phyloP scores from a whole-genome alignment of 2,113 vertebrate species.

The Crypturellus undulatus region DNA sequence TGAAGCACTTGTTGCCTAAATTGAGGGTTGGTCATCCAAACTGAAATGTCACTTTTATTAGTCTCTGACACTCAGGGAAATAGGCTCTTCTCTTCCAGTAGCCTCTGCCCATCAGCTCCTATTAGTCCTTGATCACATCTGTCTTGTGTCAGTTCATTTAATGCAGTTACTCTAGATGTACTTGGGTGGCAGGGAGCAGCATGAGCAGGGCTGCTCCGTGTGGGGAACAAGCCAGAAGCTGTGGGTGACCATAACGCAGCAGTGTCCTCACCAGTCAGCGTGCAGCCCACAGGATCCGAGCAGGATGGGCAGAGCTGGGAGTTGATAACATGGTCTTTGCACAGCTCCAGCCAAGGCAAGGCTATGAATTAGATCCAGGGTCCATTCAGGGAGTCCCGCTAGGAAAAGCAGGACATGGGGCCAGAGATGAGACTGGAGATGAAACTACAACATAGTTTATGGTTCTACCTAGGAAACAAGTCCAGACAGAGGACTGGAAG shows the following conservation, averaged over 20 bases:
- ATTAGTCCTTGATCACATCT: slow-evolving; percentile 21
- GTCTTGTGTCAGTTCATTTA: not conserved
- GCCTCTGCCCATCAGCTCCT: slow-evolving; percentile 42
- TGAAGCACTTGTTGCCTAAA: slow-evolving; percentile 42
- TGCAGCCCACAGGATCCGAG: not conserved
- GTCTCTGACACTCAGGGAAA: slow-evolving; percentile 36
- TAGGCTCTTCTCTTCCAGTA: not conserved
- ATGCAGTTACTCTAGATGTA: not conserved
- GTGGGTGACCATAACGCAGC: not conserved
- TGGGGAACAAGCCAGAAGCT: not conserved
- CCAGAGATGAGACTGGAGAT: not conserved
- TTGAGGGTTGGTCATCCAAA: slow-evolving; percentile 61
- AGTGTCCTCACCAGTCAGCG: not conserved
- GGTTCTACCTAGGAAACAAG: not conserved
- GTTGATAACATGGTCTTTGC: no score
- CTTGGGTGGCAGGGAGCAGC: not conserved
- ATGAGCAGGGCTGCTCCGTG: not conserved
- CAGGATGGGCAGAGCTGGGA: not conserved
- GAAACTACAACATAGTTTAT: not conserved
- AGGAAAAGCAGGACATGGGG: not conserved
- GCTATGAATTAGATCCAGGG: not conserved
- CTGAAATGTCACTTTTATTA: slow-evolving; percentile 63
- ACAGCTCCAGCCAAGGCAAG: not conserved
- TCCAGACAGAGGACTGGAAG: not conserved
- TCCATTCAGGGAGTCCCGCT: not conserved